phyloP scores from a whole-genome alignment of 2,113 vertebrate species.

The Thomomys bottae region DNA sequence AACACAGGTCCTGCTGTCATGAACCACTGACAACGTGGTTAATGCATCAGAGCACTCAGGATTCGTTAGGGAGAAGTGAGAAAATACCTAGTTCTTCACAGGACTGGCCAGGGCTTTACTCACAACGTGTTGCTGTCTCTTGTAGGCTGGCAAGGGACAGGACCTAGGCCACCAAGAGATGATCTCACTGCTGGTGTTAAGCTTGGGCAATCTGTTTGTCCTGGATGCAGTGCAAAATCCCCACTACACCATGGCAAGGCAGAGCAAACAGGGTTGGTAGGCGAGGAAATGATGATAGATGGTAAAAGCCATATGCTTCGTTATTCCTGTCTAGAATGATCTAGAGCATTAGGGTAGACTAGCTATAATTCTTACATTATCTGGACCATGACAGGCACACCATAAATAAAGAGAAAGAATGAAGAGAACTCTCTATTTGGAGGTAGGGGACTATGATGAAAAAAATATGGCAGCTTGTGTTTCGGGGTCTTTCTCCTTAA shows the following conservation, averaged over 20 bases:
- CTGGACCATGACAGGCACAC: too few species aligned
- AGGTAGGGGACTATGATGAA: background rate
- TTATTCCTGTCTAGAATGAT: background rate
- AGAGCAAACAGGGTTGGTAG: background rate
- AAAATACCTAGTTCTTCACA: rapidly evolving
- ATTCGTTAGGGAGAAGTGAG: background rate
- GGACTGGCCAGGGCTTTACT: background rate
- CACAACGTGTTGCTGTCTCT: rapidly evolving
- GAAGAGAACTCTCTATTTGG: background rate
- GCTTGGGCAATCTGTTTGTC: conserved; percentile 88
- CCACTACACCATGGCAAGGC: background rate
- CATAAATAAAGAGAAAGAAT: background rate
- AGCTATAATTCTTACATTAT: background rate
- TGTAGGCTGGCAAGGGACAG: conserved; percentile 90
- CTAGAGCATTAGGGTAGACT: background rate
- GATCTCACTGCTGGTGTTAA: conserved; percentile 90
- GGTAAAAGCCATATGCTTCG: background rate
- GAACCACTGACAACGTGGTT: conserved; percentile 87
- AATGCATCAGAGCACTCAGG: conserved; percentile 85
- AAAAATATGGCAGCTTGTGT: background rate
- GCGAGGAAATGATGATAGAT: background rate
- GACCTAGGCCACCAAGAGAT: conserved; percentile 91
- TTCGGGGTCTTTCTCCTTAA: background rate
- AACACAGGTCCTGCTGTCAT: conserved; percentile 70
- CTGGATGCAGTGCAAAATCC: conserved; percentile 86